phyloP scores from a whole-genome alignment of 1,140 invertebrate genomes.

The Brachionus rotundiformis region DNA sequence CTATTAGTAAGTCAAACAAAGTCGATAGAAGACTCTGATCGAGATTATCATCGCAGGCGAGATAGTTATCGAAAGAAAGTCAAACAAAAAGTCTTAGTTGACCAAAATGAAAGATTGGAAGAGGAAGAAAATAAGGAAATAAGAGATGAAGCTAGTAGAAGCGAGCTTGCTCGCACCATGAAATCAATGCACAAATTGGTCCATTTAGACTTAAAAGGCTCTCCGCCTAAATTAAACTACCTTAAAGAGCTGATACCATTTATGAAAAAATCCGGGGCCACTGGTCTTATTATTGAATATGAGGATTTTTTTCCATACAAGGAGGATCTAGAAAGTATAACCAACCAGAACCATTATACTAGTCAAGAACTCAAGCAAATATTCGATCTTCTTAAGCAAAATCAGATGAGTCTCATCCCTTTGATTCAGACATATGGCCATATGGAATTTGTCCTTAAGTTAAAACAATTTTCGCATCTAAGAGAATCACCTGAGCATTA shows the following conservation, averaged over 20 bases:
- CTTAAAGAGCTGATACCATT: constrained; percentile 70
- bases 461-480: constrained; percentile 49
- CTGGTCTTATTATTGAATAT: constrained; percentile 86
- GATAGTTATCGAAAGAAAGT: not conserved
- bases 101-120: not conserved
- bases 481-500: constrained; percentile 25
- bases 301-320: constrained; percentile 96
- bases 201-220: constrained; percentile 84
- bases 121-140: not conserved
- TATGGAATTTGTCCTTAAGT: constrained; percentile 50
- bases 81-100: not conserved
- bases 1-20: constrained; percentile 1
- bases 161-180: not conserved
- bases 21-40: not conserved
- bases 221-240: constrained; percentile 71
- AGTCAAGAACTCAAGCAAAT: constrained; percentile 16
- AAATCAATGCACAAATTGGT: constrained; percentile 59
- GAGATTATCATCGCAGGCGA: not conserved
- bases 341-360: constrained; percentile 31
- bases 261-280: constrained; percentile 77
- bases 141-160: not conserved
- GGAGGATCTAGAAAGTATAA: constrained; percentile 70
- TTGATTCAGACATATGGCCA: constrained; percentile 49
- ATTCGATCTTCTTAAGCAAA: constrained; percentile 33
- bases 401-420: constrained; percentile 41